Evolutionary conservation across 2,888 invertebrate species (phyloP).

Genomic region (Altica lythri): DNA sequence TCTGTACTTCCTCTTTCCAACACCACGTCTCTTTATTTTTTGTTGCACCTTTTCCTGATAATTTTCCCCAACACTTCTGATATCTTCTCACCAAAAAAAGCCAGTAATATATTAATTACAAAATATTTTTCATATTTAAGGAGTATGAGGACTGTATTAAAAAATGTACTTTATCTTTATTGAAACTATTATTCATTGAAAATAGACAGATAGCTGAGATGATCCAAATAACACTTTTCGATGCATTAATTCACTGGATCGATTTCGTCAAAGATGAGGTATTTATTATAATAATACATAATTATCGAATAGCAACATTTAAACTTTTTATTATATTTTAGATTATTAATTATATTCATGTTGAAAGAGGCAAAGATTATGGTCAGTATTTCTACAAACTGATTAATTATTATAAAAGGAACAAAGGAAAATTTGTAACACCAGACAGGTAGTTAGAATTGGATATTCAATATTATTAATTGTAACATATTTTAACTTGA

Average conservation of each 20-base stretch:
- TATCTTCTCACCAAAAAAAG: too few species aligned
- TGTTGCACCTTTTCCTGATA: too few species aligned
- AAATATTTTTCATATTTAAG: constrained; percentile 34
- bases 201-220: constrained; percentile 34
- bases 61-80: too few species aligned
- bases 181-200: constrained; percentile 38
- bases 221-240: constrained; percentile 35
- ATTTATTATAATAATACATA: constrained; percentile 8
- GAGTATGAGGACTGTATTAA: constrained; percentile 38
- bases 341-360: constrained; percentile 39
- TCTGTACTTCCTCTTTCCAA: too few species aligned
- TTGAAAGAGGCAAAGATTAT: constrained; percentile 38
- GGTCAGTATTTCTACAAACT: constrained; percentile 35
- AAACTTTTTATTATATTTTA: constrained; percentile 26
- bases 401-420: constrained; percentile 34
- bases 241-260: constrained; percentile 39
- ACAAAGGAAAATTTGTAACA: constrained; percentile 34
- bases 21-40: too few species aligned
- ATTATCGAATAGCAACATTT: neutral
- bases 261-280: constrained; percentile 41
- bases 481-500: neutral
- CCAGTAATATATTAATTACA: too few species aligned
- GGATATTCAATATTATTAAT: constrained; percentile 7
- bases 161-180: constrained; percentile 35
- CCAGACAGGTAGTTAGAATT: constrained; percentile 33